phyloP scores from a whole-genome alignment of 92 coral and sea anemone genomes.

The Zoanthus sociatus region DNA sequence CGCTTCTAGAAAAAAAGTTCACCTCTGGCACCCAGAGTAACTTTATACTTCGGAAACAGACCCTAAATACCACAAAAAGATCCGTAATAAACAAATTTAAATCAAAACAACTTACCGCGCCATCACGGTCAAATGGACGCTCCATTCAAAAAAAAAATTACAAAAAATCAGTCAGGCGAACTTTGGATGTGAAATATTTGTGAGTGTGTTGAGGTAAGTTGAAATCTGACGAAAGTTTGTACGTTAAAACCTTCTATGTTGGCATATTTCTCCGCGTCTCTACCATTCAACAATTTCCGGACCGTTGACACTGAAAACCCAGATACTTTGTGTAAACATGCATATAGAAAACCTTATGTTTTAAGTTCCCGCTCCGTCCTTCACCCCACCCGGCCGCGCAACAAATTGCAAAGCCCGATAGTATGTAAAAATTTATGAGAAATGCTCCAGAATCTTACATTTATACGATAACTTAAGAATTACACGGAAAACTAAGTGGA shows the following conservation, averaged over 20 bases:
- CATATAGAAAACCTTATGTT: neutral
- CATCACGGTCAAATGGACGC: slow-evolving; percentile 67
- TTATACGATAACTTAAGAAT: too few species aligned
- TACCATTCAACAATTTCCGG: neutral
- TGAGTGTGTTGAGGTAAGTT: neutral
- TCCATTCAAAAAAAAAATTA: neutral
- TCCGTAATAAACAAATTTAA: neutral
- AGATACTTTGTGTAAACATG: slow-evolving; percentile 25
- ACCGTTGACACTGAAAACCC: slow-evolving; percentile 24
- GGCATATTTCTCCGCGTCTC: slow-evolving; percentile 17
- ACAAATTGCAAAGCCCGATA: neutral
- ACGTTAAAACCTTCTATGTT: neutral
- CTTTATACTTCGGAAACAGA: neutral
- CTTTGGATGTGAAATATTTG: neutral
- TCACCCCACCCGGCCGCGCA: neutral
- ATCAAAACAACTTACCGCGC: slow-evolving; percentile 66
- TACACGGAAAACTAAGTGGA: neutral
- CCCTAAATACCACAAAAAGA: neutral
- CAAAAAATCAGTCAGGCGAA: neutral
- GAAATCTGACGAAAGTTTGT: neutral
- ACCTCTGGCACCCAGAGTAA: neutral
- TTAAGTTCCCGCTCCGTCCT: neutral
- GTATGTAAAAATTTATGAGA: too few species aligned
- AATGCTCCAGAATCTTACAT: too few species aligned
- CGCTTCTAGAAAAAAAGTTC: too few species aligned